Conservation (phyloP, 2,797 vertebrate species). For the Cyclura pinguis region DNA sequence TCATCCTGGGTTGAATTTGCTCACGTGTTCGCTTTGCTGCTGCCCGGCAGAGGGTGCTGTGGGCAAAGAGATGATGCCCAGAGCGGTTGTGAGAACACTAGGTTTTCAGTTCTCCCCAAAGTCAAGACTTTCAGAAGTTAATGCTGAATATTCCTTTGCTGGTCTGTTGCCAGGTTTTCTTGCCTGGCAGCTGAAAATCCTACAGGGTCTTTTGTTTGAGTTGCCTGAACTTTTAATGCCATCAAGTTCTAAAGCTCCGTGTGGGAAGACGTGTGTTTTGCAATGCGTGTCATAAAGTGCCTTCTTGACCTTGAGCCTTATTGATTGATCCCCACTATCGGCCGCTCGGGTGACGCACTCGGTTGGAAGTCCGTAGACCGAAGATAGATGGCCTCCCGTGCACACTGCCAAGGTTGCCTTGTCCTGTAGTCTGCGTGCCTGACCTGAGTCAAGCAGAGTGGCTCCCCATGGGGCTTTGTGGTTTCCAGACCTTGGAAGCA, state of each 20-base stretch:
- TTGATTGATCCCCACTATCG: conserved; percentile 1
- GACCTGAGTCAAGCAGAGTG: background rate
- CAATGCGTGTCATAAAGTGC: conserved; percentile 41
- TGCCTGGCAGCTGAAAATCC: background rate
- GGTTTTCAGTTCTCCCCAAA: background rate
- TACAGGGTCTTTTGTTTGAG: rapidly evolving
- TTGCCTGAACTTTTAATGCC: conserved; percentile 4
- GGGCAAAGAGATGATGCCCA: background rate
- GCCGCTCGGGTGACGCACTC: conserved; percentile 18
- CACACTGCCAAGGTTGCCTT: rapidly evolving
- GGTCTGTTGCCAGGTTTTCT: conserved; percentile 27
- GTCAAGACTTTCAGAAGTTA: background rate
- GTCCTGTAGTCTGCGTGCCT: background rate
- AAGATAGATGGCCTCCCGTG: background rate
- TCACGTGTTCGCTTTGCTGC: background rate
- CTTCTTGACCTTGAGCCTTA: conserved; percentile 43
- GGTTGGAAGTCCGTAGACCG: background rate
- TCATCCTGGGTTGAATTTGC: too few relatives aligned
- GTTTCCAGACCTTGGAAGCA: too few relatives aligned
- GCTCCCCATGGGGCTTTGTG: background rate
- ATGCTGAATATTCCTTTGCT: rapidly evolving
- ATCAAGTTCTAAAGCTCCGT: background rate
- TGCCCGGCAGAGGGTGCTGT: conserved; percentile 75
- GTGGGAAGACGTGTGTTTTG: conserved; percentile 55
- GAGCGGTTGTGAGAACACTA: rapidly evolving